Conservation (phyloP, 1,140 invertebrate genomes). For the Notospermus geniculatus region DNA sequence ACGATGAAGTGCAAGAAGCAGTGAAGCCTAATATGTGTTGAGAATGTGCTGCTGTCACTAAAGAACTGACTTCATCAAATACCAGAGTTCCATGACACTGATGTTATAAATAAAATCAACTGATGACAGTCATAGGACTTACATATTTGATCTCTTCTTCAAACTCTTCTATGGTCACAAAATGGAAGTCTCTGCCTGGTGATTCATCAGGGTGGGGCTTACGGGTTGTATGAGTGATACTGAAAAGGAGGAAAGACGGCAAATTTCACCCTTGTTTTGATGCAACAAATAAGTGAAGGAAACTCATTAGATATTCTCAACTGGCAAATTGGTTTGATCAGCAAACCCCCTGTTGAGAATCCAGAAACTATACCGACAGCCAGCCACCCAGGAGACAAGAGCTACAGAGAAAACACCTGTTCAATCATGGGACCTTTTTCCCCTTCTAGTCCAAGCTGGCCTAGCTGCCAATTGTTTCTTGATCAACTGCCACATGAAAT, state of each 20-base stretch:
- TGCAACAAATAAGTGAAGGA: background rate
- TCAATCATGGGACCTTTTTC: no score
- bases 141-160: slow-evolving; percentile 53
- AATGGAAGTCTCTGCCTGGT: slow-evolving; percentile 47
- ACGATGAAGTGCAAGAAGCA: slow-evolving; percentile 1
- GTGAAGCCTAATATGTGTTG: background rate
- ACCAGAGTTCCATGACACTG: no score
- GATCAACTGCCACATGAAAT: no score
- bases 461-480: no score
- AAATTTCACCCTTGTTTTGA: background rate
- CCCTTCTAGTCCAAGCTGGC: no score
- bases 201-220: slow-evolving; percentile 39
- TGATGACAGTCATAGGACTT: slow-evolving; percentile 7
- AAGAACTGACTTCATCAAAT: no score
- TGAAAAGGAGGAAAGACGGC: slow-evolving; percentile 27
- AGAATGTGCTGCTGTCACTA: background rate
- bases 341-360: no score
- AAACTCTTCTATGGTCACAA: slow-evolving; percentile 51
- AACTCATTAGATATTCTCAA: no score
- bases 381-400: no score
- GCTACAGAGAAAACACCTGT: no score
- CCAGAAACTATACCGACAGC: no score
- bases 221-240: slow-evolving; percentile 50
- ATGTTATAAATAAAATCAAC: slow-evolving; percentile 1
- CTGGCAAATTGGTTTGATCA: no score